Base-by-base conservation (phyloP, 1,140 invertebrate species). In the Hyles euphorbiae region DNA sequence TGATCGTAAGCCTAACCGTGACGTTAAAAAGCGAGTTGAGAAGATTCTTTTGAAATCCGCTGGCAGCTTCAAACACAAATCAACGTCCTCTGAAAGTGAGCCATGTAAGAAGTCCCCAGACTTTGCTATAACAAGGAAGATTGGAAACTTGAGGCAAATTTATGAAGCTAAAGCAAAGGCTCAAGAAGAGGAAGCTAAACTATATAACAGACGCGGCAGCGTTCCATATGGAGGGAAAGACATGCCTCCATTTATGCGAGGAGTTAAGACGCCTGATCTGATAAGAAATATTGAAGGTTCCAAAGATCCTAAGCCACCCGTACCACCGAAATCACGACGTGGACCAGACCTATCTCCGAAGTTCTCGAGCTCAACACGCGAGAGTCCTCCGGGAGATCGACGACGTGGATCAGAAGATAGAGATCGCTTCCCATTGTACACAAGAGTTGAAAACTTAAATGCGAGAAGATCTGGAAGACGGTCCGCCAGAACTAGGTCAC, bases 101-200 rank as follows among this genome's bases (percentile, higher is more conserved):
- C 58, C 76, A 49, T 61, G 60, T 11, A 76, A 57, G 40, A 78
- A 70, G 57, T 71, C 76, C n/a, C 77, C 81, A 7, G 75, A 85
- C 57, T 61, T 67, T 47, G 61, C 60, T 10, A 85, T 83, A 53
- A 89, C 74, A 4, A 74, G 78, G 58, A 91, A 90, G 55, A 92
- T 94, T 63, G 92, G 92, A 22, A 95, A 92, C 77, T 77, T 96
- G 5, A 84, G 94, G 6, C 94, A 96, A 78, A 95, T 96, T 49
- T 96, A 95, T 70, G 94, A 95, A 70, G 93, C 94, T 1, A 92
- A 91, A 62, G 78, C 87, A 40, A 90, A 88, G 57, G 62, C 60
- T 5, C 86, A 89, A 63, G 73, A 74, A 49, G 68, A 67, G n/a
- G 62, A 74, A 47, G 60, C 69, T 32, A 63, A 67, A 49, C 76